Conservation (phyloP, 2,113 vertebrate species). For the Chionomys nivalis region DNA sequence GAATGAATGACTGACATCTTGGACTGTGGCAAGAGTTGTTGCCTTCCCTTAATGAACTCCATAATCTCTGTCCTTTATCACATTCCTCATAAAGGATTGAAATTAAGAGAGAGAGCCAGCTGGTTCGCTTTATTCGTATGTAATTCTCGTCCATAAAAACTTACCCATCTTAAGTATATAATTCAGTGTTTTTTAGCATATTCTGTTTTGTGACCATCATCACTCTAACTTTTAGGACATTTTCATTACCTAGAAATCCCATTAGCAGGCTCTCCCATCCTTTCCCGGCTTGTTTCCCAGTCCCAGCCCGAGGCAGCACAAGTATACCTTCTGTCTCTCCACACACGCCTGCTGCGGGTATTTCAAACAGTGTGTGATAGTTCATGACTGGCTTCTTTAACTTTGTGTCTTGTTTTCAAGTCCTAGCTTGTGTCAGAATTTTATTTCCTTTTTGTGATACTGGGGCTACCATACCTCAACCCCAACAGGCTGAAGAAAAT, state of each 20-base stretch:
- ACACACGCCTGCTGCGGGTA: not conserved
- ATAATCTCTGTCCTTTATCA: not conserved
- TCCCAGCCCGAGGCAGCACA: not conserved
- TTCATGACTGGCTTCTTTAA: not conserved
- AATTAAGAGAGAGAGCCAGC: constrained; percentile 4
- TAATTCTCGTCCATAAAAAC: constrained; percentile 8
- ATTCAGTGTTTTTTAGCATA: not conserved
- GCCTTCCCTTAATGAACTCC: not conserved
- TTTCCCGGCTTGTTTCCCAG: not conserved
- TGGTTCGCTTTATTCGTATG: constrained; percentile 4
- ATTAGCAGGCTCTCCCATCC: not conserved
- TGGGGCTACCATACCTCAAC: not conserved
- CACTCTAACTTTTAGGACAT: not conserved
- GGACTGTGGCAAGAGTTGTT: not conserved
- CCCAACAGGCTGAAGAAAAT: too few species aligned
- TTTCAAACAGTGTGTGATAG: not conserved
- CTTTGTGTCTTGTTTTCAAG: not conserved
- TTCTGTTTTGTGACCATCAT: not conserved
- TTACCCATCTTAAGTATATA: not conserved
- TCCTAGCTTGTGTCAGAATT: not conserved
- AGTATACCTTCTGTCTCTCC: not conserved
- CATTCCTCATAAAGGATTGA: not conserved
- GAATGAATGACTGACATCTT: not conserved
- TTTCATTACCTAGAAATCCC: not conserved
- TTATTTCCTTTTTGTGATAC: not conserved